Evolutionary conservation across 2,888 invertebrate species (phyloP), one percentile per base, ranked within the genome.

Genomic region (Tenthredo mesomela): DNA sequence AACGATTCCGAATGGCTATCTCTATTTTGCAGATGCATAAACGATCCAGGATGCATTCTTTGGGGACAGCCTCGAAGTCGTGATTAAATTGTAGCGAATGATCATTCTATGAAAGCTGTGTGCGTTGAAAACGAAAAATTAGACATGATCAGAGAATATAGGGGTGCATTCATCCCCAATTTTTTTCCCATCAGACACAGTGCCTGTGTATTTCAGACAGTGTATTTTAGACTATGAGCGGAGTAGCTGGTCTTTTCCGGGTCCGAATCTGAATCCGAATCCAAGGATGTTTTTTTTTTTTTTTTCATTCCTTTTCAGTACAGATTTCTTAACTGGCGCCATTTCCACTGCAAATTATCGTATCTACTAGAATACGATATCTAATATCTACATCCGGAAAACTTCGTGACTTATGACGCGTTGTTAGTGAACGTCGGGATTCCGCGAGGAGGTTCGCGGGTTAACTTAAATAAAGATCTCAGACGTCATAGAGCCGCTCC

Each of bases 401-500:
- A 78, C 50, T 33, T 18, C 25, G 54, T 54, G 33, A n/a, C 47
- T 75, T 25, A n/a, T 54, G 78, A 54, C 54, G 50, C 50, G 75
- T 78, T 73, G 78, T 54, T 58, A 18, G 37, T n/a, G 37, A 61
- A 80, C 21, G 33, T 50, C 6, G 61, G 5, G 37, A 80, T 50
- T 80, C 58, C 80, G n/a, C 40, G 61, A 80, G 80, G 61, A 61
- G n/a, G 12, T 15, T 58, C 15, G 50, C 37, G 40, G 80, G 80
- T 25, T 12, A 40, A 80, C 18, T 80, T 12, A 80, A 80, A 80
- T 61, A 80, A 80, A 58, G 80, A 80, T 80, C 58, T 80, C 61
- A 37, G 80, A 80, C 80, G 80, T 80, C 80, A 80, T 61, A 80
- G 61, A 61, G 80, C 80, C 80, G 40, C 80, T 61, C 80, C 80